Evolutionary conservation across 1,140 invertebrate species (phyloP).

Genomic region (Drosophila subpulchrella): DNA sequence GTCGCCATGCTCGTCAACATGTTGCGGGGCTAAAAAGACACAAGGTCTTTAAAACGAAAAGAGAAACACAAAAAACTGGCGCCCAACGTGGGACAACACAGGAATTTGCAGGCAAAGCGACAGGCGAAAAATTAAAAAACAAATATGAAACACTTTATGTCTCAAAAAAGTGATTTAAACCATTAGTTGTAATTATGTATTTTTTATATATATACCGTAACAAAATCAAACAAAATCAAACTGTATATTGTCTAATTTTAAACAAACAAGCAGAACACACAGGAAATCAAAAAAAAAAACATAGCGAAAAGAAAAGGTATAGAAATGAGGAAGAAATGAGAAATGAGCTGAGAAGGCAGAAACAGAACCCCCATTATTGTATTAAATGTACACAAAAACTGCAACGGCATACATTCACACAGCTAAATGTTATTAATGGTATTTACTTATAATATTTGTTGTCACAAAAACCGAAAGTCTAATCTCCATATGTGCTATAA

Average conservation of each 20-base stretch:
- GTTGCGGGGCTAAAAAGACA: conserved; percentile 52
- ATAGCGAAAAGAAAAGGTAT: conserved; percentile 23
- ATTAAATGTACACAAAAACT: conserved; percentile 48
- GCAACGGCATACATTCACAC: conserved; percentile 44
- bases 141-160: conserved; percentile 57
- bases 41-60: neutral
- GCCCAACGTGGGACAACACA: neutral
- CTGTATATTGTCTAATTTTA: conserved; percentile 63
- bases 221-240: conserved; percentile 47
- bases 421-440: conserved; percentile 66
- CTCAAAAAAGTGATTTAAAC: conserved; percentile 75
- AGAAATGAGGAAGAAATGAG: neutral
- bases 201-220: conserved; percentile 62
- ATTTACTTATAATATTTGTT: conserved; percentile 69
- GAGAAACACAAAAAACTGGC: neutral
- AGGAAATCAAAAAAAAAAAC: conserved; percentile 17
- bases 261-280: conserved; percentile 35
- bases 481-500: conserved; percentile 76
- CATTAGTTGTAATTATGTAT: conserved; percentile 74
- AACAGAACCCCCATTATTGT: conserved; percentile 33
- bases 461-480: conserved; percentile 51
- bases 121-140: conserved; percentile 2
- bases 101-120: conserved; percentile 9
- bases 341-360: conserved; percentile 15
- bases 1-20: conserved; percentile 80